These are phyloP conservation scores for Oreocharis arfaki DNA, from an alignment of 2,113 vertebrate genomes.

Conservation along the genomic window DNA sequence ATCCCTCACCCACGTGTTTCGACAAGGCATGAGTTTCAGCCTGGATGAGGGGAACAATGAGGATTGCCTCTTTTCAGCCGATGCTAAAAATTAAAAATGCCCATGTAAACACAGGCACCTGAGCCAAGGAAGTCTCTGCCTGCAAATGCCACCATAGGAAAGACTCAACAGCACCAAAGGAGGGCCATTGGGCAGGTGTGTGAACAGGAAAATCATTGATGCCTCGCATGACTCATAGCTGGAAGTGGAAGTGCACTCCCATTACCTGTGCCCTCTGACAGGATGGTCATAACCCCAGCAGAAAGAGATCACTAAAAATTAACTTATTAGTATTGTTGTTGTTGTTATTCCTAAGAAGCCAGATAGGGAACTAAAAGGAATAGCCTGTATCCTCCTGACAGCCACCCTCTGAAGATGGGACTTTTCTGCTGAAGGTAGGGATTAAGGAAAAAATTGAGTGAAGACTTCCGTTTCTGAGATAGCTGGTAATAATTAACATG, in stretches of 20 bases:
- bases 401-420: background rate
- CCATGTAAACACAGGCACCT: background rate
- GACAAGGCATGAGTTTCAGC: background rate
- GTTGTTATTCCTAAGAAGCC: background rate
- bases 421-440: background rate
- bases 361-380: background rate
- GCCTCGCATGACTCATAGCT: background rate
- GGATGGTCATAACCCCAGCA: background rate
- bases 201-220: background rate
- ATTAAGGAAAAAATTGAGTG: conserved; percentile 41
- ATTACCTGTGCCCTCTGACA: background rate
- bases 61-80: background rate
- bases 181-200: background rate
- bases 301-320: conserved; percentile 1
- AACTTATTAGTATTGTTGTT: background rate
- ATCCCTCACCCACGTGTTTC: background rate
- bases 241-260: background rate
- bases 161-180: background rate
- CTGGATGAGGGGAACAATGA: background rate
- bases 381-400: background rate
- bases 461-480: conserved; percentile 45
- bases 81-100: background rate
- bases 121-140: background rate
- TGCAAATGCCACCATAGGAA: background rate
- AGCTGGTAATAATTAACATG: conserved; percentile 55